Evolutionary conservation across 2,113 vertebrate species (phyloP).

Genomic region (Thryonomys swinderianus): DNA sequence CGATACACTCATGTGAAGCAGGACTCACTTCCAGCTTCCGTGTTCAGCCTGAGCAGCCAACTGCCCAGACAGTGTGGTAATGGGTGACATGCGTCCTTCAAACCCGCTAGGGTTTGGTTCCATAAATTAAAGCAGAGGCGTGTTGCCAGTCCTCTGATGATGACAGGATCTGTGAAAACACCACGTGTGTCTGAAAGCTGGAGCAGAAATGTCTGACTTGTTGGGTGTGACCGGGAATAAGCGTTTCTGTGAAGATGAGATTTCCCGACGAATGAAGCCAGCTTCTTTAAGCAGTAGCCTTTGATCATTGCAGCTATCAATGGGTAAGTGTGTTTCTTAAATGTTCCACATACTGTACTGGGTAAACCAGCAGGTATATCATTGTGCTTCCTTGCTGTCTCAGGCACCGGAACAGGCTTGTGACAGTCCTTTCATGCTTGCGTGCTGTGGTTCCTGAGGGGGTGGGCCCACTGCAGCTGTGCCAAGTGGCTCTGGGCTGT

Average conservation of each 20-base stretch:
- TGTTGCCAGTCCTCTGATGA: accelerated
- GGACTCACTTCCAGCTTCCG: background rate
- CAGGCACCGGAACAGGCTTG: accelerated
- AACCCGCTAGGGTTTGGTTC: accelerated
- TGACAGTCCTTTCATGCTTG: background rate
- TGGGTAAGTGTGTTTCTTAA: background rate
- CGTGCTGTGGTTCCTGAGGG: accelerated
- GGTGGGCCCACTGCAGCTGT: accelerated
- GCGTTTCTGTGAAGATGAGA: too few species aligned
- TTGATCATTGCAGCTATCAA: accelerated
- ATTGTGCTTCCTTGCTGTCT: background rate
- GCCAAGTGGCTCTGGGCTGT: accelerated
- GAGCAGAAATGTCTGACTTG: accelerated
- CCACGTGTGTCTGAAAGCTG: background rate
- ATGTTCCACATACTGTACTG: accelerated
- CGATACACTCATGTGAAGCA: background rate
- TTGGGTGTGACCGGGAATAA: background rate
- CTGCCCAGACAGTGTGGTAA: accelerated
- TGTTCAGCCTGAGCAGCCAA: accelerated
- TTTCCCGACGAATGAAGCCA: background rate
- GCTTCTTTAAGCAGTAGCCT: background rate
- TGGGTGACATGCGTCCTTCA: accelerated
- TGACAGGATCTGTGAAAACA: accelerated
- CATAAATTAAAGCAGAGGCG: background rate
- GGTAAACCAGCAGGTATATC: background rate